phyloP scores from a whole-genome alignment of 2,113 vertebrate genomes.

The Dasyurus viverrinus region DNA sequence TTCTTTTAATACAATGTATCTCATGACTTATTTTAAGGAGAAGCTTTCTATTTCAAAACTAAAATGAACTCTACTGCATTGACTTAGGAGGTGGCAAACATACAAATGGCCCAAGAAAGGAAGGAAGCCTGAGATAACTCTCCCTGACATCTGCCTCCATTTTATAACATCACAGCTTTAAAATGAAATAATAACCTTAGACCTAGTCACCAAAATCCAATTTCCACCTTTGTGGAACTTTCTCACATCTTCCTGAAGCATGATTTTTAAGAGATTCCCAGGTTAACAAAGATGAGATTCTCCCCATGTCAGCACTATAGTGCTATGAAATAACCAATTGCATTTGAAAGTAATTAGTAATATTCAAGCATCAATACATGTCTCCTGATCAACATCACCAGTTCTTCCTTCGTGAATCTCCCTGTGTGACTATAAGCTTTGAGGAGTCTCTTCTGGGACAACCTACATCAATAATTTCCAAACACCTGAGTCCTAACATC shows the following conservation, averaged over 20 bases:
- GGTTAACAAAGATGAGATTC: slow-evolving; percentile 7
- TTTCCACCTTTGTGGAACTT: slow-evolving; percentile 53
- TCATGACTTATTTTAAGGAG: slow-evolving; percentile 37
- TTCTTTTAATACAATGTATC: background rate
- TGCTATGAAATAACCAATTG: background rate
- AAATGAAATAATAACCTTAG: slow-evolving; percentile 19
- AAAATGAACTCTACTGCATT: slow-evolving; percentile 1
- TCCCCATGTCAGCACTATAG: background rate
- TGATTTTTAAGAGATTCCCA: slow-evolving; percentile 37
- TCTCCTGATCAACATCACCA: background rate
- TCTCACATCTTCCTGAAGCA: slow-evolving; percentile 38
- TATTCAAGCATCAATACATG: background rate
- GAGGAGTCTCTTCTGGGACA: background rate
- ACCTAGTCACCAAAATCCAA: slow-evolving; percentile 8
- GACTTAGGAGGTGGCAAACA: background rate
- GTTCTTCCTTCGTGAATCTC: background rate
- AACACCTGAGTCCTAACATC: background rate
- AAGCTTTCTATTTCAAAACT: slow-evolving; percentile 11
- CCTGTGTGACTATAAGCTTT: background rate
- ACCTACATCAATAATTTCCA: background rate
- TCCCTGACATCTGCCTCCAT: slow-evolving; percentile 5
- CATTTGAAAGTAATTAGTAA: slow-evolving; percentile 8
- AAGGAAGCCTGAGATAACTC: slow-evolving; percentile 5
- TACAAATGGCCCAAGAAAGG: slow-evolving; percentile 3
- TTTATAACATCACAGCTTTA: background rate